Evolutionary conservation across 2,113 vertebrate genomes (phyloP).

Genomic region (Coregonus clupeaformis): DNA sequence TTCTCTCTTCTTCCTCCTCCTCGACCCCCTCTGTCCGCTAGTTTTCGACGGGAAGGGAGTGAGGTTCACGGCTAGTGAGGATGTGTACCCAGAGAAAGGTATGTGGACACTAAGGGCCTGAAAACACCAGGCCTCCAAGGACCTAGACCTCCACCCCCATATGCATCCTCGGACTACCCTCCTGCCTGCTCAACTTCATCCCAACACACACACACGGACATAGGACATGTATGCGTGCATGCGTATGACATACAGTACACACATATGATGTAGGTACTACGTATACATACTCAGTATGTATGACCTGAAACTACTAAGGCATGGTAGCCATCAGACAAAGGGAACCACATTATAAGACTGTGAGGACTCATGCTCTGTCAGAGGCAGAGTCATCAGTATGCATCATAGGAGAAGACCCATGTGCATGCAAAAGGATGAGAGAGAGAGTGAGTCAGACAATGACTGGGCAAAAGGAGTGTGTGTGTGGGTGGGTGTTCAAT

Average conservation of each 20-base stretch:
- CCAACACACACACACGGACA: conserved; percentile 47
- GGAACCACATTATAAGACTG: conserved; percentile 43
- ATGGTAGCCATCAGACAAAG: conserved; percentile 57
- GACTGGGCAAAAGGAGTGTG: too few species aligned
- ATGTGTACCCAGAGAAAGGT: conserved; percentile 99
- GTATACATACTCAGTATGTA: conserved; percentile 64
- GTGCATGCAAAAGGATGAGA: neutral
- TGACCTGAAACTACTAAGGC: conserved; percentile 58
- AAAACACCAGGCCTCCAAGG: conserved; percentile 56
- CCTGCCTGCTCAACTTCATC: conserved; percentile 63
- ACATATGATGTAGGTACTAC: conserved; percentile 62
- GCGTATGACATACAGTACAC: conserved; percentile 12
- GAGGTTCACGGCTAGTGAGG: conserved; percentile 99
- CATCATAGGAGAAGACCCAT: conserved; percentile 47
- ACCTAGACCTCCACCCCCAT: conserved; percentile 56
- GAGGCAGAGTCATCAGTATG: conserved; percentile 38
- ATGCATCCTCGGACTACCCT: conserved; percentile 60
- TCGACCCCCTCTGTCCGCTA: conserved; percentile 75
- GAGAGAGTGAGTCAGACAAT: neutral
- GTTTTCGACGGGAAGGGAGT: conserved; percentile 98
- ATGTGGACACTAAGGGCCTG: conserved; percentile 75
- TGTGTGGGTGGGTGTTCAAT: neutral
- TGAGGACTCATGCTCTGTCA: conserved; percentile 45
- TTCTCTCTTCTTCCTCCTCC: conserved; percentile 8
- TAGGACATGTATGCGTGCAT: conserved; percentile 60